These are phyloP conservation scores for Dipodomys ordii DNA, from an alignment of 2,113 vertebrate genomes.

Conservation along the genomic window DNA sequence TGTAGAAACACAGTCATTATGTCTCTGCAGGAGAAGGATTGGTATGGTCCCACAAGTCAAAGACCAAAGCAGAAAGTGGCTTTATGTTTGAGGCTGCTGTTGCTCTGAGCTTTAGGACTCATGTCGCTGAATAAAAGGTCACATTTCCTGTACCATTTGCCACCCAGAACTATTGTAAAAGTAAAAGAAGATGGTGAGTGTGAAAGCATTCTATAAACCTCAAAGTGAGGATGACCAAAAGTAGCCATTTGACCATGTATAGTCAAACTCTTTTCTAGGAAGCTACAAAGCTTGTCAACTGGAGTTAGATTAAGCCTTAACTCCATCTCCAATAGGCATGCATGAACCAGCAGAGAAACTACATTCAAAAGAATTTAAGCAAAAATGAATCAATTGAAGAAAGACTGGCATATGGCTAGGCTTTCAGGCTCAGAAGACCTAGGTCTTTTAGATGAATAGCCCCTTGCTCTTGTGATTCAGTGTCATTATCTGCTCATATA, in stretches of 20 bases:
- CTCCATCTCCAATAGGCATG: not conserved
- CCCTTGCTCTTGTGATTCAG: not conserved
- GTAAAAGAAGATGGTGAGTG: not conserved
- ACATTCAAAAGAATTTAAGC: not conserved
- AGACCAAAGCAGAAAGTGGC: not conserved
- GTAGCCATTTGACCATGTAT: not conserved
- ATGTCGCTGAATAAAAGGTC: not conserved
- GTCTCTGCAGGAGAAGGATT: not conserved
- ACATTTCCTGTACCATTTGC: not conserved
- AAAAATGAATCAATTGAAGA: not conserved
- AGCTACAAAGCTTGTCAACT: not conserved
- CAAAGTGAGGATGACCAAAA: not conserved
- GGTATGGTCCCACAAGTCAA: not conserved
- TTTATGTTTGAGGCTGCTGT: not conserved
- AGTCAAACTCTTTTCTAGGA: not conserved
- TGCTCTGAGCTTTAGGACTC: not conserved
- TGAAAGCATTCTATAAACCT: not conserved
- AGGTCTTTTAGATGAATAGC: not conserved
- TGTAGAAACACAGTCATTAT: not conserved
- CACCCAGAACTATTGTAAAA: not conserved
- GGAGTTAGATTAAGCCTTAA: not conserved
- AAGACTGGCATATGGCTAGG: not conserved
- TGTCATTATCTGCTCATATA: not conserved
- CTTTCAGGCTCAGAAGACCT: not conserved
- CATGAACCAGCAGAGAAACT: not conserved